These are phyloP conservation scores for Haliclona indistincta DNA, from an alignment of 37 sponge, comb jelly and placozoan species.

Conservation along the genomic window DNA sequence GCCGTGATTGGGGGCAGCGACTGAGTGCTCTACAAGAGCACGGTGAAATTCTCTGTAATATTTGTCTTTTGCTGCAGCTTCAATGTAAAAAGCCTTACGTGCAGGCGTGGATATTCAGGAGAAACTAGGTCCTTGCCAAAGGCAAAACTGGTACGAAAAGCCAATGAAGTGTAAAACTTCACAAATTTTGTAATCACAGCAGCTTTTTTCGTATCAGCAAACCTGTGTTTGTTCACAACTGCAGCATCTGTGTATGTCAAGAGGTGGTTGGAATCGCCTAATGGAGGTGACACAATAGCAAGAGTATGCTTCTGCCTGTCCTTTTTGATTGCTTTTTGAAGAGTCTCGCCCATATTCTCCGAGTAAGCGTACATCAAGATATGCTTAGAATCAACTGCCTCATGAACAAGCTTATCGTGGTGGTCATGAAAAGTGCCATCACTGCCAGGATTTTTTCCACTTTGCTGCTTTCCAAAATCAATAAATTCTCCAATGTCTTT, in stretches of 20 bases:
- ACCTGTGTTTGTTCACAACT: constrained; percentile 27
- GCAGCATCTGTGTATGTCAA: constrained; percentile 53
- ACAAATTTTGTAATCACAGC: constrained; percentile 14
- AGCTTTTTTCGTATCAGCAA: constrained; percentile 36
- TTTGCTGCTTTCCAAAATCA: constrained; percentile 6
- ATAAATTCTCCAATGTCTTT: constrained; percentile 23
- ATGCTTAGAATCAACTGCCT: neutral
- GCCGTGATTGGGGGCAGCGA: constrained; percentile 21
- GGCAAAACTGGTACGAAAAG: constrained; percentile 23
- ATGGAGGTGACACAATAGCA: constrained; percentile 14
- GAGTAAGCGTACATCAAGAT: constrained; percentile 32
- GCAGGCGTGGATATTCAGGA: constrained; percentile 28
- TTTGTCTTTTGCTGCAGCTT: neutral
- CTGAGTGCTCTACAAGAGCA: constrained; percentile 16
- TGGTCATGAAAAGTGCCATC: constrained; percentile 16
- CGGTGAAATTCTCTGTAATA: neutral
- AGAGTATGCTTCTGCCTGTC: constrained; percentile 3
- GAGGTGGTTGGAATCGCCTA: too few species aligned
- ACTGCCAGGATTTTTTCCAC: constrained; percentile 18
- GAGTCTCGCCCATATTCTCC: constrained; percentile 23
- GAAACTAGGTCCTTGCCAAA: constrained; percentile 25
- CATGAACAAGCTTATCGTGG: neutral
- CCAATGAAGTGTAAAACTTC: too few species aligned
- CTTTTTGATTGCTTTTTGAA: constrained; percentile 1
- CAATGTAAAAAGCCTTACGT: constrained; percentile 21